phyloP scores from a whole-genome alignment of 2,888 invertebrate species.

The Halictus ligatus region DNA sequence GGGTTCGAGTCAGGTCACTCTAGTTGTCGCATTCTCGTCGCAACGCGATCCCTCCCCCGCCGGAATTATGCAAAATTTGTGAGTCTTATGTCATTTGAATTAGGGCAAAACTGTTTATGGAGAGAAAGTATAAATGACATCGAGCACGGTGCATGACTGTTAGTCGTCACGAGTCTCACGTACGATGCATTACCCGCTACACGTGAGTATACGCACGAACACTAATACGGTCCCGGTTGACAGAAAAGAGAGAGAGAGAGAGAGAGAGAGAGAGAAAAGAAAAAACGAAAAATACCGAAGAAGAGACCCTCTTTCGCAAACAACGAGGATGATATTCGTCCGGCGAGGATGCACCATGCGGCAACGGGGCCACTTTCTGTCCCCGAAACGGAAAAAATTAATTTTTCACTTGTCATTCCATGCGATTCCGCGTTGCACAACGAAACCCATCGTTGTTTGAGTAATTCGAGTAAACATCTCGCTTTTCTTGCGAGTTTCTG shows the following conservation, averaged over 20 bases:
- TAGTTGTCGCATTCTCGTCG: background rate
- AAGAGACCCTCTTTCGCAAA: constrained; percentile 45
- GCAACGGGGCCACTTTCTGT: constrained; percentile 13
- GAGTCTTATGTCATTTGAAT: constrained; percentile 51
- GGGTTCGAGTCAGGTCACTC: background rate
- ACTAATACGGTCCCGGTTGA: constrained; percentile 40
- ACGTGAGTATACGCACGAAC: constrained; percentile 75
- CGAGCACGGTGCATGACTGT: constrained; percentile 74
- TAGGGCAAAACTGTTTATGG: constrained; percentile 66
- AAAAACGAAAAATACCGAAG: background rate
- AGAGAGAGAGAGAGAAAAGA: no score
- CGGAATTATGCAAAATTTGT: constrained; percentile 27
- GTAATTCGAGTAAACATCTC: background rate
- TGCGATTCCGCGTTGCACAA: constrained; percentile 10
- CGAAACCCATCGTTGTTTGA: background rate
- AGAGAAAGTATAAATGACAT: constrained; percentile 83
- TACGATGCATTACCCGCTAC: constrained; percentile 80
- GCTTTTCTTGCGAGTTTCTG: background rate
- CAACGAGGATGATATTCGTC: constrained; percentile 32
- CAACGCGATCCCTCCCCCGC: background rate
- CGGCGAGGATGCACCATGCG: constrained; percentile 26
- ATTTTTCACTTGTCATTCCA: constrained; percentile 27
- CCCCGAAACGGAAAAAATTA: constrained; percentile 27
- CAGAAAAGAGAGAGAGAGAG: constrained; percentile 25
- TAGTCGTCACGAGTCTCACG: constrained; percentile 78